A percentile compares a stretch with the other conserved stretches of the same genome.
phyloP scores from a whole-genome alignment of 2,113 vertebrate genomes.

The Noctilio leporinus region DNA sequence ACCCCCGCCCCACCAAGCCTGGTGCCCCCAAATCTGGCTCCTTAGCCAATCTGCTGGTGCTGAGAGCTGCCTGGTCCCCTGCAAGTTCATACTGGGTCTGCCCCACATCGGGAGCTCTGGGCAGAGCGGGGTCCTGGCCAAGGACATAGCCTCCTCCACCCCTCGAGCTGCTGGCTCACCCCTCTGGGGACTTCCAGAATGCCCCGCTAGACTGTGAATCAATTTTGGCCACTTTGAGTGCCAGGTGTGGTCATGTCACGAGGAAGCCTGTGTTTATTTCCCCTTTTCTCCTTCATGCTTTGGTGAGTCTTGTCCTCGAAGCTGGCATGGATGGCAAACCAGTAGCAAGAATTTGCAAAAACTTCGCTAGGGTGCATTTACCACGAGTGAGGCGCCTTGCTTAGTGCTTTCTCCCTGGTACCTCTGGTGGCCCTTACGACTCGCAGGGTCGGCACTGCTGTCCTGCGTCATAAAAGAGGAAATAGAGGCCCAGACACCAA shows the following conservation, averaged over 20 bases:
- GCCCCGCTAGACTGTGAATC: not conserved
- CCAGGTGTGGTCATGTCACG: not conserved
- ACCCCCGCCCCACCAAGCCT: too few species aligned
- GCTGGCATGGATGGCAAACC: not conserved
- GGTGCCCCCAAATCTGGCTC: not conserved
- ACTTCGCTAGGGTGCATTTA: accelerated
- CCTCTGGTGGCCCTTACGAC: not conserved
- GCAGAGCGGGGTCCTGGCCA: not conserved
- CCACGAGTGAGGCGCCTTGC: not conserved
- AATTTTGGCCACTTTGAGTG: not conserved
- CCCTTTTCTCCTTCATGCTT: not conserved
- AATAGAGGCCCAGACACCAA: not conserved
- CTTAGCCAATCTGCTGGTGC: not conserved
- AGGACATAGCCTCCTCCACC: not conserved
- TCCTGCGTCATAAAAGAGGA: not conserved
- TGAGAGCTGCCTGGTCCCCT: not conserved
- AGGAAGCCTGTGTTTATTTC: not conserved
- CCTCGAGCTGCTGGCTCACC: constrained; percentile 16
- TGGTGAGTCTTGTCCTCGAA: accelerated
- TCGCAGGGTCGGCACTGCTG: not conserved
- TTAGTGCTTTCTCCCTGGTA: not conserved
- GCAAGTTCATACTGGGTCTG: not conserved
- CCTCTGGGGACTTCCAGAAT: constrained; percentile 35
- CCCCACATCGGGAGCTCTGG: not conserved
- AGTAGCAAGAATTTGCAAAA: accelerated